These are phyloP conservation scores for Plagodis pulveraria DNA, from an alignment of 2,888 invertebrate species.

Conservation along the genomic window DNA sequence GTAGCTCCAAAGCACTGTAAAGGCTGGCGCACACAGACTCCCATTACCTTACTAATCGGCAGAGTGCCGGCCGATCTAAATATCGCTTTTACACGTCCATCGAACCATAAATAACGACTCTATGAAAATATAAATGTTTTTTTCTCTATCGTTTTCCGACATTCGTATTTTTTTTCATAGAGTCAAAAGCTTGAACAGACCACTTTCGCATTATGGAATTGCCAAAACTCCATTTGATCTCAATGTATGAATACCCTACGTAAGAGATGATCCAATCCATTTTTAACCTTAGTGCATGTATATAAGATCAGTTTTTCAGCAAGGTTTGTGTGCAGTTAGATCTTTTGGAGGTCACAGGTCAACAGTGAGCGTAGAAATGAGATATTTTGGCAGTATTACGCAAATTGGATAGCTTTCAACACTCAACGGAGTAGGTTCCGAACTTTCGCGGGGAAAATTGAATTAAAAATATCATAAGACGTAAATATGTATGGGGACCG, in stretches of 20 bases:
- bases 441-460: conserved; percentile 83
- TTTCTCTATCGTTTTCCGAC: conserved; percentile 83
- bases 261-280: conserved; percentile 27
- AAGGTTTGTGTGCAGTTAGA: conserved; percentile 40
- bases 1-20: conserved; percentile 60
- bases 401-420: conserved; percentile 86
- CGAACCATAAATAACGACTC: conserved; percentile 83
- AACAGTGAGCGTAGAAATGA: conserved; percentile 83
- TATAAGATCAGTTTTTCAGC: conserved; percentile 42
- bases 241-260: conserved; percentile 53
- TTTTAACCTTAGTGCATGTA: conserved; percentile 39
- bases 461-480: conserved; percentile 84
- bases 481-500: conserved; percentile 78
- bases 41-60: conserved; percentile 78
- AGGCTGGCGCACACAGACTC: conserved; percentile 56
- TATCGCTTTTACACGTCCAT: conserved; percentile 81
- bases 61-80: conserved; percentile 80
- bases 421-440: conserved; percentile 84
- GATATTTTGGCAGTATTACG: conserved; percentile 86
- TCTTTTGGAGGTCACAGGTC: conserved; percentile 47
- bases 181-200: conserved; percentile 85
- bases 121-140: conserved; percentile 84
- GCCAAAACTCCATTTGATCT: conserved; percentile 80
- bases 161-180: conserved; percentile 81
- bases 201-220: conserved; percentile 85